phyloP scores from a whole-genome alignment of 2,888 invertebrate species.

The Dysmachus trigonus region DNA sequence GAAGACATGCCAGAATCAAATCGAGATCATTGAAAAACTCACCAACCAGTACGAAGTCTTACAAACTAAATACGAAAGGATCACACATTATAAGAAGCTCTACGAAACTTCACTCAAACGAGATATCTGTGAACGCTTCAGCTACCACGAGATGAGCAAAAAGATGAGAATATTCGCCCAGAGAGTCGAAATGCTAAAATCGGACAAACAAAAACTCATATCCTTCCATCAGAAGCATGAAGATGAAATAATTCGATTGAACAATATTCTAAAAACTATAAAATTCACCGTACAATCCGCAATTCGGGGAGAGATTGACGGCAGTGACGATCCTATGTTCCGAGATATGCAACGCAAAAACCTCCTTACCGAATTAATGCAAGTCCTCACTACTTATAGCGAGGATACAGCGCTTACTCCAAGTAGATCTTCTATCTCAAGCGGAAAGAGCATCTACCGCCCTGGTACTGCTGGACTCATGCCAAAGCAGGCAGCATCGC shows the following conservation, averaged over 20 bases:
- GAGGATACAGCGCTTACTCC: slow-evolving; percentile 58
- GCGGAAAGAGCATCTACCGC: slow-evolving; percentile 58
- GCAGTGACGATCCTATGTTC: slow-evolving; percentile 64
- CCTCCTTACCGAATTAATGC: slow-evolving; percentile 67
- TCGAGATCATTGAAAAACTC: slow-evolving; percentile 72
- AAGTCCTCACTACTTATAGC: slow-evolving; percentile 57
- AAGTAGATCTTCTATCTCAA: slow-evolving; percentile 57
- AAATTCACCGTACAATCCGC: slow-evolving; percentile 70
- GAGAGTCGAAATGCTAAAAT: slow-evolving; percentile 56
- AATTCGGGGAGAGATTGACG: slow-evolving; percentile 60
- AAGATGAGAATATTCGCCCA: slow-evolving; percentile 66
- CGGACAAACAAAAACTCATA: slow-evolving; percentile 56
- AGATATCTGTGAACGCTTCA: slow-evolving; percentile 60
- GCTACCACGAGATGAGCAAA: slow-evolving; percentile 64
- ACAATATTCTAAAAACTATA: slow-evolving; percentile 70
- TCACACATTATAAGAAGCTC: slow-evolving; percentile 62
- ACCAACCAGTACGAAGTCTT: slow-evolving; percentile 69
- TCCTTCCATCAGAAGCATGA: slow-evolving; percentile 66
- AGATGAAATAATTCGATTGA: slow-evolving; percentile 65
- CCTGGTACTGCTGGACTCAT: slow-evolving; percentile 75
- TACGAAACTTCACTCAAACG: slow-evolving; percentile 62
- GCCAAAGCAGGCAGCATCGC: slow-evolving; percentile 65
- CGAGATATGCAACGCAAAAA: slow-evolving; percentile 67
- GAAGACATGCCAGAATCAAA: slow-evolving; percentile 67
- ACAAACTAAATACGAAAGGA: slow-evolving; percentile 64